These are phyloP conservation scores for Tor tambroides DNA, from an alignment of 2,113 vertebrate genomes.

Conservation along the genomic window DNA sequence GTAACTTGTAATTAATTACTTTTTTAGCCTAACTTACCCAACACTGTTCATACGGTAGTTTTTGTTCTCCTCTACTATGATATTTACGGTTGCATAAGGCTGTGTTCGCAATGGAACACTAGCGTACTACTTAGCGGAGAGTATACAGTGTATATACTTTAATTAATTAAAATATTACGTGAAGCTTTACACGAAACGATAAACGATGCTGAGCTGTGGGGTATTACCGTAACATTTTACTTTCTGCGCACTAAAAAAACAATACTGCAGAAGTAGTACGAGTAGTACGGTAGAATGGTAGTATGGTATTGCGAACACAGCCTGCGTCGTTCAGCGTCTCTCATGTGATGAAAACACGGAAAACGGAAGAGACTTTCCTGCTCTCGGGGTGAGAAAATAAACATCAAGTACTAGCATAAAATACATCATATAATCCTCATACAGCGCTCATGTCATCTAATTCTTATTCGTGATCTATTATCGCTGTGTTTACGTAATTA, in stretches of 20 bases:
- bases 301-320: not conserved
- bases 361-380: constrained; percentile 54
- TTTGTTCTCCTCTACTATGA: not conserved
- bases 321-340: not conserved
- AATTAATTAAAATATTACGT: not conserved
- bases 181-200: not conserved
- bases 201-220: not conserved
- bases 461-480: not conserved
- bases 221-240: not conserved
- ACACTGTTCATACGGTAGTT: not conserved
- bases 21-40: no score
- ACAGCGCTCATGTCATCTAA: not conserved
- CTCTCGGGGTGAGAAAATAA: constrained; percentile 73
- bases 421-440: not conserved
- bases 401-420: constrained; percentile 52
- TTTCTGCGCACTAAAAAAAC: not conserved
- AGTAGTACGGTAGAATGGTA: not conserved
- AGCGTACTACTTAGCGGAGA: not conserved
- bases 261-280: not conserved
- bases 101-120: not conserved
- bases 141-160: not conserved
- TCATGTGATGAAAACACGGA: constrained; percentile 51
- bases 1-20: no score
- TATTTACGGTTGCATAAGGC: not conserved
- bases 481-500: not conserved